Evolutionary conservation across 2,888 invertebrate genomes (phyloP).

Genomic region (Plagodis dolabraria): DNA sequence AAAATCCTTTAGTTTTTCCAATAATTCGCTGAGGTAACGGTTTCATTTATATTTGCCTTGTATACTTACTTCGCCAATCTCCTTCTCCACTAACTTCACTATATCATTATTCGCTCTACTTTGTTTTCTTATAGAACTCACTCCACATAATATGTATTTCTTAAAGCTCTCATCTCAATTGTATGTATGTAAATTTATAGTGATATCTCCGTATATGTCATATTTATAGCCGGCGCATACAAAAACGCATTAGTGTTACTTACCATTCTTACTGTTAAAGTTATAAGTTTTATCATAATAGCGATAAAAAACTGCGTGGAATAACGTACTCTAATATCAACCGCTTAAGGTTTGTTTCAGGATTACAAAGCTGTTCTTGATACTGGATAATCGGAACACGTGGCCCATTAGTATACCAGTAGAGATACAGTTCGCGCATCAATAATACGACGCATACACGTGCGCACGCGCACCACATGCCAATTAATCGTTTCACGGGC

Average conservation of each 20-base stretch:
- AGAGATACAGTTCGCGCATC: slow-evolving; percentile 51
- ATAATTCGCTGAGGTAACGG: too few species aligned
- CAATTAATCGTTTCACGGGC: slow-evolving; percentile 51
- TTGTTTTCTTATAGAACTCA: too few species aligned
- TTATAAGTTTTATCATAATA: slow-evolving; percentile 65
- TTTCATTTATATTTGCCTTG: too few species aligned
- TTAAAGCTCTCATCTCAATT: too few species aligned
- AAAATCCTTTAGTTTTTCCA: too few species aligned
- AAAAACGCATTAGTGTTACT: slow-evolving; percentile 73
- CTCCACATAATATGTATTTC: too few species aligned
- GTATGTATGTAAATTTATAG: too few species aligned
- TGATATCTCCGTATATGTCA: slow-evolving; percentile 57
- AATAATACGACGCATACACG: slow-evolving; percentile 47
- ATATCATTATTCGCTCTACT: too few species aligned
- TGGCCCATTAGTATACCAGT: slow-evolving; percentile 64
- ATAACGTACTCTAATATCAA: slow-evolving; percentile 1
- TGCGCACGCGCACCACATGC: slow-evolving; percentile 52
- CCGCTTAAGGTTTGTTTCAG: slow-evolving; percentile 22
- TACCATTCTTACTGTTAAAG: slow-evolving; percentile 58
- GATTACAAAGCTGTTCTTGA: slow-evolving; percentile 28
- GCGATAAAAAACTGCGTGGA: slow-evolving; percentile 34
- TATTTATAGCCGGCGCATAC: slow-evolving; percentile 69
- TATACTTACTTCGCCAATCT: too few species aligned
- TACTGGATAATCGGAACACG: slow-evolving; percentile 60
- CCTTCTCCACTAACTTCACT: too few species aligned